Percentiles rank a stretch among this genome's conserved stretches.
Evolutionary conservation across 2,888 invertebrate species (phyloP).

Genomic region (Epiblema foenella): DNA sequence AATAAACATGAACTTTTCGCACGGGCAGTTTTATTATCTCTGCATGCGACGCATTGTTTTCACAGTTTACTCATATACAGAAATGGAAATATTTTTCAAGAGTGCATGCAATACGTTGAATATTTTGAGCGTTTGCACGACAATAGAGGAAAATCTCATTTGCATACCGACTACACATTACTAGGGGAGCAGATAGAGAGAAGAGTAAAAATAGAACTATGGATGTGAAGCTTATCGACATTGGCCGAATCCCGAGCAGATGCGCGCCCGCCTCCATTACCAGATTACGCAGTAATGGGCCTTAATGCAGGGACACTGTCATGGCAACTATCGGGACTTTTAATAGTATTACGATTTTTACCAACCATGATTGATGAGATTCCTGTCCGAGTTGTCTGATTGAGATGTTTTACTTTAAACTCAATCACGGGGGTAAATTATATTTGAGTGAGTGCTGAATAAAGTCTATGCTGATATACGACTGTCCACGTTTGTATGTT

Average conservation of each 20-base stretch:
- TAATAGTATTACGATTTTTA: slow-evolving; percentile 38
- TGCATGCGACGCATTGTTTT: slow-evolving; percentile 3
- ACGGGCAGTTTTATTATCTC: neutral
- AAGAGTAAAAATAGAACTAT: slow-evolving; percentile 47
- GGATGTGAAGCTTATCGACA: slow-evolving; percentile 54
- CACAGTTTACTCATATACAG: neutral
- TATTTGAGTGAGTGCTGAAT: too few species aligned
- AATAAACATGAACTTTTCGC: slow-evolving; percentile 18
- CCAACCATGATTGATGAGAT: slow-evolving; percentile 29
- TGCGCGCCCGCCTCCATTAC: slow-evolving; percentile 51
- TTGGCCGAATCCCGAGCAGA: slow-evolving; percentile 50
- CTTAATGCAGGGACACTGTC: slow-evolving; percentile 50
- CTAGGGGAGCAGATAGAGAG: slow-evolving; percentile 44
- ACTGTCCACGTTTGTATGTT: too few species aligned
- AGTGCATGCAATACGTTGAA: neutral
- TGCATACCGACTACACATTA: slow-evolving; percentile 50
- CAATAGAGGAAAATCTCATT: slow-evolving; percentile 49
- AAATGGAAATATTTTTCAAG: slow-evolving; percentile 24
- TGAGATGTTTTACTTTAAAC: slow-evolving; percentile 12
- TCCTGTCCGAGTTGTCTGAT: neutral
- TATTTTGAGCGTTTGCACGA: slow-evolving; percentile 15
- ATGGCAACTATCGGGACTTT: slow-evolving; percentile 45
- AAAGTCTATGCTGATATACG: too few species aligned
- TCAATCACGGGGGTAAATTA: neutral
- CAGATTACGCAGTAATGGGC: slow-evolving; percentile 57